Base-by-base conservation (phyloP, 1,140 invertebrate genomes). In the Bombus cullumanus region DNA sequence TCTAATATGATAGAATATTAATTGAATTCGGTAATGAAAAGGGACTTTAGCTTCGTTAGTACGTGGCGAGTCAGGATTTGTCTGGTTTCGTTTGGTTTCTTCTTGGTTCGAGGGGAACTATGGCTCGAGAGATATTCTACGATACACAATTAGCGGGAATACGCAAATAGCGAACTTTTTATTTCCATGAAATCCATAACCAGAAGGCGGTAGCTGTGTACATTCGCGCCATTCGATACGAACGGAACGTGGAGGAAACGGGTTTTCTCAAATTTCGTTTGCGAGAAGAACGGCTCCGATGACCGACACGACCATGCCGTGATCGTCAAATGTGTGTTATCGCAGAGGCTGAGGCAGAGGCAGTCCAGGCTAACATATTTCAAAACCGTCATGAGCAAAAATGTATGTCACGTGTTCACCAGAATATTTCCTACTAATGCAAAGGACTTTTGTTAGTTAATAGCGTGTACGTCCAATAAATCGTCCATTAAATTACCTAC, bases 61-160 rank as follows among this genome's bases (percentile, higher is more conserved):
- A 9, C 31, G 73, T 57, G 18, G 15, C 25, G 1, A 13, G 53
- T 53, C 47, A 8, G 47, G 62, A 64, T 64, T 31, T 31, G n/a
- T 59, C 74, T 6, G 25, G 57, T 62, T 76, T 76, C n/a, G 15
- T 57, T 31, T 15, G 31, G 47, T 75, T 75, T 62, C 74, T 53
- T 53, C 47, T 53, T 53, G 47, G 47, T 53, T 53, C 47, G 47
- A 53, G 47, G 6, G 5, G 18, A 53, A 53, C 47, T 47, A 6
- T 6, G 47, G 0, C 15, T 53, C 18, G 0, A 22, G 5, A 22
- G 3, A 5, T 22, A 53, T 25, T 53, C 53, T 18, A 13, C 74
- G 47, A 76, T 69, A 25, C 62, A 8, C 34, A 83, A 83, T 83
- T 83, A 83, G 69, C 72, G 41, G 1, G 39, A 31, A 25, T n/a